phyloP scores from a whole-genome alignment of 2,888 invertebrate species.

The Spisula subtruncata region DNA sequence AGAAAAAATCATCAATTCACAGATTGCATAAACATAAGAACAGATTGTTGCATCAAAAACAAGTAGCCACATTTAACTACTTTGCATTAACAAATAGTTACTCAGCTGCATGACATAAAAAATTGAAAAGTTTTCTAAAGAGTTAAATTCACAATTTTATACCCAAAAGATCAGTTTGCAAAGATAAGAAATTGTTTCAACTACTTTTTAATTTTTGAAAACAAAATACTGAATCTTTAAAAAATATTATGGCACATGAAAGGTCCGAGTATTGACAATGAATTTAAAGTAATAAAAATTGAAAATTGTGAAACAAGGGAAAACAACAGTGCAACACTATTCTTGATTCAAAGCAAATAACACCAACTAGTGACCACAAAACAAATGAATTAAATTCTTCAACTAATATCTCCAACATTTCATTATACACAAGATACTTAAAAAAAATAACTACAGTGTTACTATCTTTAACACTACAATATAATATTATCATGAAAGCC shows the following conservation, averaged over 20 bases:
- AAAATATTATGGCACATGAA: conserved; percentile 27
- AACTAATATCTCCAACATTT: not conserved
- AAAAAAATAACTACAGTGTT: not conserved
- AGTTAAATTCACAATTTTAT: too few species aligned
- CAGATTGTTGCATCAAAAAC: not conserved
- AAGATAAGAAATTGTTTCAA: not conserved
- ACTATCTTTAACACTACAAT: not conserved
- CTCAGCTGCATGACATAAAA: not conserved
- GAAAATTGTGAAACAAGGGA: conserved; percentile 3
- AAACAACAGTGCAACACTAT: conserved; percentile 20
- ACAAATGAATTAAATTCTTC: not conserved
- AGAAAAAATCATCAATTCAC: not conserved
- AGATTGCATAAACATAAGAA: not conserved
- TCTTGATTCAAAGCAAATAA: not conserved
- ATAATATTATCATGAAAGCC: conserved; percentile 1
- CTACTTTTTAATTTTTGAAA: not conserved
- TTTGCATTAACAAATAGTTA: not conserved
- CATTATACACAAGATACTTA: not conserved
- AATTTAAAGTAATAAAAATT: conserved; percentile 2
- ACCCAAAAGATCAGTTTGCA: too few species aligned
- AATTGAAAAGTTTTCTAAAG: not conserved
- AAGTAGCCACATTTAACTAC: not conserved
- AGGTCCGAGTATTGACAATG: not conserved
- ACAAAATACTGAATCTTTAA: not conserved
- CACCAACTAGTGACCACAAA: not conserved